Evolutionary conservation across 2,113 vertebrate species (phyloP), one percentile per base, ranked within the genome.

Genomic region (Callithrix jacchus): DNA sequence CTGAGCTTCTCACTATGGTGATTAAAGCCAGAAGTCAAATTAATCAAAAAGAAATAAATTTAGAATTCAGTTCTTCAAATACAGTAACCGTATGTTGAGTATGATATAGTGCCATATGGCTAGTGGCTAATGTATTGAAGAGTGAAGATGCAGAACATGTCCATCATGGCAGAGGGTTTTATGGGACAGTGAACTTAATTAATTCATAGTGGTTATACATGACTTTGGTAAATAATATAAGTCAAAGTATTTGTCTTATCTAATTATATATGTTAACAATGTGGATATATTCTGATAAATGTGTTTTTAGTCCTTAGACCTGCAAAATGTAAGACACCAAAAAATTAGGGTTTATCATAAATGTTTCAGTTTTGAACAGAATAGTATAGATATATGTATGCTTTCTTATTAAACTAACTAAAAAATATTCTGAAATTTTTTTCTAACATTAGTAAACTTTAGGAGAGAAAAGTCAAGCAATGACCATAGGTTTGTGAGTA

Each of bases 31-130:
- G 1, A 70, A 80, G n/a, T 89, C 12, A 91, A 91, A 74, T 76
- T 80, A 87, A 47, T 91, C 20, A 81, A 87, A 89, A 68, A 88
- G 10, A 92, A 91, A 86, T 84, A 74, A 93, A 84, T 54, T 66
- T 13, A 79, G 52, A 87, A 80, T 93, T 88, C 37, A 68, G 8
- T 58, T 95, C 17, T 54, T 95, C 27, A 87, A 93, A 8, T 30
- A 45, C 1, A 68, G 45, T 61, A 84, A 77, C 11, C 79, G 64
- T 68, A 84, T 74, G 88, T 45, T 30, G 89, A 42, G 27, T 64
- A 54, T 8, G 32, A 77, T 61, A 35, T 61, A 66, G 27, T 42
- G 61, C 45, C 61, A 79, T 66, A 47, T 17, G 56, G 66, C 58
- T 86, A 6, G 23, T 18, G 45, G 35, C 56, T 81, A 88, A 61